A percentile compares a stretch with the other conserved stretches of the same genome.
Evolutionary conservation across 2,797 vertebrate species (phyloP).

Genomic region (Sorex maritimensis): DNA sequence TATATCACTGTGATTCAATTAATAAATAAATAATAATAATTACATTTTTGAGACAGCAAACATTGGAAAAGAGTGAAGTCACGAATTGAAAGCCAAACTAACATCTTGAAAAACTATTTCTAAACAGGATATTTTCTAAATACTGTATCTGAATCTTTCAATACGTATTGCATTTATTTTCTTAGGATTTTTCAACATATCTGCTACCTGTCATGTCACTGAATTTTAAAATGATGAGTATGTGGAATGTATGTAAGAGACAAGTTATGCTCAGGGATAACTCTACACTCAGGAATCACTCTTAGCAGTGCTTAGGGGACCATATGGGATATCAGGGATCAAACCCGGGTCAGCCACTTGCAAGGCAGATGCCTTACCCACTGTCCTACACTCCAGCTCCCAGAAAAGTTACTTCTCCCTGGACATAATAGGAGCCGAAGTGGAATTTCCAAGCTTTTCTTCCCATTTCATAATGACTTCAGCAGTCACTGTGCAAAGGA

Average conservation of each 20-base stretch:
- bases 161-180: background rate
- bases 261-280: too few relatives aligned
- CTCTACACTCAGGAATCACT: too few relatives aligned
- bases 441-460: background rate
- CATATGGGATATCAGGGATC: too few relatives aligned
- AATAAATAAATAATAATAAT: too few relatives aligned
- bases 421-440: background rate
- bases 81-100: constrained; percentile 24
- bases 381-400: too few relatives aligned
- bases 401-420: background rate
- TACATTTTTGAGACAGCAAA: too few relatives aligned
- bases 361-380: too few relatives aligned
- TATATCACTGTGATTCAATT: too few relatives aligned
- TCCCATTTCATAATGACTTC: background rate
- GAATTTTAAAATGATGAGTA: constrained; percentile 31
- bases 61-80: background rate
- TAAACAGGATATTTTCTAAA: constrained; percentile 58
- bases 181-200: background rate
- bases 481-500: background rate
- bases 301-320: too few relatives aligned
- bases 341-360: too few relatives aligned
- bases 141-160: constrained; percentile 45
- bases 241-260: background rate
- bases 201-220: constrained; percentile 5
- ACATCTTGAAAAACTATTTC: constrained; percentile 44